Evolutionary conservation across 2,888 invertebrate species (phyloP).

Genomic region (Podotricha telesiphe): DNA sequence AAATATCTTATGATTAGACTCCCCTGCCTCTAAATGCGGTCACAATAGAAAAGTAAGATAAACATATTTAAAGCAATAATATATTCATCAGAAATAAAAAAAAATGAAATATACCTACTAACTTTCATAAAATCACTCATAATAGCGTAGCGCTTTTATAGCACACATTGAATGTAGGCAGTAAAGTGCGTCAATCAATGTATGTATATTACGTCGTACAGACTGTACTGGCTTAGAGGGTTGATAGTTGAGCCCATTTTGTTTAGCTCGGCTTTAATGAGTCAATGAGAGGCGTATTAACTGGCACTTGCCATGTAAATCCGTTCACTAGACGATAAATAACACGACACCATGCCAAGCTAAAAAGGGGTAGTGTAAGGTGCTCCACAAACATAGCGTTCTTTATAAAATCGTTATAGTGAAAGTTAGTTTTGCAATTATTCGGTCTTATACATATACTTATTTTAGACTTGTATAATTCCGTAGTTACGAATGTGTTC

Average conservation of each 20-base stretch:
- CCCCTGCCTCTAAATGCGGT: no score
- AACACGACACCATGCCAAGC: slow-evolving; percentile 40
- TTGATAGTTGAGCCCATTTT: slow-evolving; percentile 23
- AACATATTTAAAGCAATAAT: not conserved
- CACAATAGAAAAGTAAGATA: no score
- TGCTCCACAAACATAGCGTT: slow-evolving; percentile 16
- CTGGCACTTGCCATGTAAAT: slow-evolving; percentile 42
- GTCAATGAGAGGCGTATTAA: slow-evolving; percentile 31
- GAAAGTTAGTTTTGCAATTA: not conserved
- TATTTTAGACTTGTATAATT: no score
- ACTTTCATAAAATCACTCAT: not conserved
- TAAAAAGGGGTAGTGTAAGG: slow-evolving; percentile 40
- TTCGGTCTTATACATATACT: no score
- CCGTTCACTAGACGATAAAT: slow-evolving; percentile 43
- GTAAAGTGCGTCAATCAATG: not conserved
- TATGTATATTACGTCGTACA: not conserved
- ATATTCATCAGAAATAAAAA: not conserved
- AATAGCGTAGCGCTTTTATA: not conserved
- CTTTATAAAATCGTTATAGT: not conserved
- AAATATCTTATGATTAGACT: no score
- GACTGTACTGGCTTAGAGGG: slow-evolving; percentile 2
- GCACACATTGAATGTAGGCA: not conserved
- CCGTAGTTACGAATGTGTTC: no score
- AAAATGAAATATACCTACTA: not conserved
- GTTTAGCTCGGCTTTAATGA: slow-evolving; percentile 35